These are phyloP conservation scores for Zhuqinia jingwanae DNA, from an alignment of 2,888 invertebrate genomes.

Conservation along the genomic window DNA sequence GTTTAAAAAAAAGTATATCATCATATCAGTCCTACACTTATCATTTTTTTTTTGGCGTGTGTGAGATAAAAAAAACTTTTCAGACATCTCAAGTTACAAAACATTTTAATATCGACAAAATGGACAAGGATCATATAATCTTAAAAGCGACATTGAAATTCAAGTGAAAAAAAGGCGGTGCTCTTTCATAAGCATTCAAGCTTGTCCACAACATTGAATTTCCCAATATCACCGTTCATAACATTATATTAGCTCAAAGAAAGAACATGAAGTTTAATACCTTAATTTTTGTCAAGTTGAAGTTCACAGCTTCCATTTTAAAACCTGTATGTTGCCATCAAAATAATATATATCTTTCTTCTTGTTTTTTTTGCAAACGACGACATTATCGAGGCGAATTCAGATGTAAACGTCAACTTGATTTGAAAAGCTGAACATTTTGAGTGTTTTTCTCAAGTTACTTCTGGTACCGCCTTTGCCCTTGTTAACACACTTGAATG, in stretches of 20 bases:
- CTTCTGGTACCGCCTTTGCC: constrained; percentile 51
- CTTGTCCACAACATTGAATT: no score
- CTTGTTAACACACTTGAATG: constrained; percentile 11
- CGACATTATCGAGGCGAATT: not conserved
- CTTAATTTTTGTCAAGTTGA: constrained; percentile 56
- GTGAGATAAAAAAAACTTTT: not conserved
- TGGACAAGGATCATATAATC: not conserved
- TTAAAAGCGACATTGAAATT: not conserved
- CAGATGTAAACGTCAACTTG: not conserved
- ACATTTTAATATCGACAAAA: not conserved
- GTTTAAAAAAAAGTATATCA: not conserved
- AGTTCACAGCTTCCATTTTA: constrained; percentile 26
- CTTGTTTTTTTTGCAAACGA: not conserved
- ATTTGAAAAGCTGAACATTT: not conserved
- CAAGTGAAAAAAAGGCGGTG: not conserved
- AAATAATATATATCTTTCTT: no score
- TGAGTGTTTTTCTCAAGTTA: constrained; percentile 7
- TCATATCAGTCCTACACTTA: no score
- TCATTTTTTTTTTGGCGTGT: not conserved
- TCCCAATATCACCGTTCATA: not conserved
- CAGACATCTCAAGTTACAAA: constrained; percentile 22
- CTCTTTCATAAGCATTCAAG: not conserved
- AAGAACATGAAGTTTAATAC: constrained; percentile 19
- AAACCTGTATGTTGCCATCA: not conserved
- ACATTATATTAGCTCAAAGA: not conserved